These are phyloP conservation scores for Taeniopygia guttata DNA, from an alignment of 2,797 vertebrate genomes.

Conservation along the genomic window DNA sequence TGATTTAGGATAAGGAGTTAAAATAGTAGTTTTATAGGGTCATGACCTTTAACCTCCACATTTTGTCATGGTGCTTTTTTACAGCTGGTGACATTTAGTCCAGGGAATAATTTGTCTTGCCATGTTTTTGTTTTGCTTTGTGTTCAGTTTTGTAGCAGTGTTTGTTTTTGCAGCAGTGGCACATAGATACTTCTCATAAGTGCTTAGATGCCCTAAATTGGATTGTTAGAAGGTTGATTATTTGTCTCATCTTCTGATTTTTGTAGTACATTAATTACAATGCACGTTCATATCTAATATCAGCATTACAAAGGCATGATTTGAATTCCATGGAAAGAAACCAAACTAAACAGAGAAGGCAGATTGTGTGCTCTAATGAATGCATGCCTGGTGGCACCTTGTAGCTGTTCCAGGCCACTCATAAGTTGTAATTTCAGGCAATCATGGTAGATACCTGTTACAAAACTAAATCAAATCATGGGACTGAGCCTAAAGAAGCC, in stretches of 20 bases:
- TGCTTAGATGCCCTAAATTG: background rate
- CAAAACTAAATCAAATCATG: background rate
- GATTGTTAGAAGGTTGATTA: background rate
- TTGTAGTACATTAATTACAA: background rate
- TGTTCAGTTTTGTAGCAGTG: background rate
- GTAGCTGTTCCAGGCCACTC: background rate
- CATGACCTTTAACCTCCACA: constrained; percentile 63
- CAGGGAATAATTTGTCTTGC: constrained; percentile 66
- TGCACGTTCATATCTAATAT: background rate
- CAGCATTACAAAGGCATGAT: background rate
- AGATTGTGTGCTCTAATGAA: background rate
- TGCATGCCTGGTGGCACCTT: background rate
- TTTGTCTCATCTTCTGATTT: background rate
- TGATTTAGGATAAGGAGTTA: constrained; percentile 65
- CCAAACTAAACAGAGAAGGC: background rate
- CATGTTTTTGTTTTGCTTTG: constrained; percentile 23
- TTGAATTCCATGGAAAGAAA: background rate
- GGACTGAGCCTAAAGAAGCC: background rate
- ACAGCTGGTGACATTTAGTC: constrained; percentile 66
- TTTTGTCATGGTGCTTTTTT: constrained; percentile 71
- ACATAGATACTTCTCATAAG: background rate
- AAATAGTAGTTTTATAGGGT: constrained; percentile 69
- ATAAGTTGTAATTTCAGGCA: background rate
- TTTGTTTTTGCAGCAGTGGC: background rate
- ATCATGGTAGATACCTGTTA: background rate